Percentiles rank a stretch among this genome's conserved stretches.
phyloP scores from a whole-genome alignment of 1,140 invertebrate genomes.

The Psix sp. region DNA sequence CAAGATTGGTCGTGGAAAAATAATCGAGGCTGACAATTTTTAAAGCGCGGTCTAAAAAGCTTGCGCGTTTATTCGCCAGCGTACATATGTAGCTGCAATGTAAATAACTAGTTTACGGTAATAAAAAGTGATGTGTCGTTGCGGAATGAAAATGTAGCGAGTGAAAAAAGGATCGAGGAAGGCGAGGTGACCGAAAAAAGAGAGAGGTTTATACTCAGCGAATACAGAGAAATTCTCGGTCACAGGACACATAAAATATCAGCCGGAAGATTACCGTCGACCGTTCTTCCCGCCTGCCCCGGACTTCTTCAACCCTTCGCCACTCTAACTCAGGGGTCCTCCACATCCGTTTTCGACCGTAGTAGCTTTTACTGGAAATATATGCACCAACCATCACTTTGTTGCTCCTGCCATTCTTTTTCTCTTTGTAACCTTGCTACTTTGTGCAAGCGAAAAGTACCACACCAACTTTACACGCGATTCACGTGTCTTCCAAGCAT shows the following conservation, averaged over 20 bases:
- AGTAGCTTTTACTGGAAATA: constrained; percentile 52
- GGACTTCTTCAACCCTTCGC: constrained; percentile 55
- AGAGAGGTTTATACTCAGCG: constrained; percentile 46
- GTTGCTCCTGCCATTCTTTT: constrained; percentile 60
- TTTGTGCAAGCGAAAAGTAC: constrained; percentile 25
- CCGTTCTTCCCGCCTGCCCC: constrained; percentile 44
- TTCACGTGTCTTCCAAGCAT: not conserved
- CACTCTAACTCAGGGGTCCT: constrained; percentile 53
- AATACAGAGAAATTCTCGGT: constrained; percentile 56
- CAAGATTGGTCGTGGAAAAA: constrained; percentile 11
- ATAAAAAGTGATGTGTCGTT: constrained; percentile 38
- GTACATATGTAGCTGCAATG: constrained; percentile 40
- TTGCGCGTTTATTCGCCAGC: constrained; percentile 6
- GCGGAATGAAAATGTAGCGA: constrained; percentile 44
- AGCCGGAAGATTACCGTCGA: constrained; percentile 61
- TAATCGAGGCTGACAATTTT: constrained; percentile 24
- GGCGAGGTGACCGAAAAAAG: constrained; percentile 18
- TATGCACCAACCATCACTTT: constrained; percentile 56
- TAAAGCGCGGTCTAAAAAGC: constrained; percentile 11
- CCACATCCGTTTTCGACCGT: constrained; percentile 49
- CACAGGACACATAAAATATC: constrained; percentile 62
- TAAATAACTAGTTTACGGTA: constrained; percentile 48
- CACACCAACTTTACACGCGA: constrained; percentile 7
- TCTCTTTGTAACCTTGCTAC: constrained; percentile 14
- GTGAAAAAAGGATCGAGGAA: constrained; percentile 13